Evolutionary conservation across 2,113 vertebrate species (phyloP), one percentile per base, ranked within the genome.

Genomic region (Dendrocopos noguchii): DNA sequence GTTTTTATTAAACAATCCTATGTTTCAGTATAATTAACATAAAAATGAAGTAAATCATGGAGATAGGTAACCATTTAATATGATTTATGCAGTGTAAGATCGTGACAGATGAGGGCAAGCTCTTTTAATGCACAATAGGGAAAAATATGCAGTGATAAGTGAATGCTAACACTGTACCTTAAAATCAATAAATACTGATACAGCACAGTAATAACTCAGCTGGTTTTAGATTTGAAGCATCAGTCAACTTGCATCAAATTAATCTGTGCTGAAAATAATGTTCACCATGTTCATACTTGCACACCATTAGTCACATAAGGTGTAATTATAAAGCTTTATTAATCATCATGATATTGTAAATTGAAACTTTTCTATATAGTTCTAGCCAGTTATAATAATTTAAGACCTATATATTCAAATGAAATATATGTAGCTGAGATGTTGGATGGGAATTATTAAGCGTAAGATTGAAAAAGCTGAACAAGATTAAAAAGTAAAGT

Each of bases 131-230:
- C 84, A 87, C 55, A 91, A 77, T 79, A 83, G 53, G 53, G 74
- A 94, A 95, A 96, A 97, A 96, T 66, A 95, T 61, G 28, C 85
- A 91, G 88, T 84, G 84, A 88, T 93, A 84, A 97, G 94, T 95
- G 78, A 95, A 84, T 91, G 50, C n/a, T 96, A 91, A 91, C 81
- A 83, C 77, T 87, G 52, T 84, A 74, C 92, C 77, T 92, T 90
- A 89, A 92, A 95, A 77, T 90, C 86, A 91, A 92, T 88, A 71
- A 91, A 83, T 95, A 80, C 66, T 92, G 73, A 75, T 93, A 70
- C 82, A 96, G 87, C n/a, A 46, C 72, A 60, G 80, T 71, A 95
- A 87, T 88, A 84, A 92, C 12, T 85, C 31, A 95, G 57, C 76
- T 87, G 21, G 53, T 44, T 95, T 92, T 90, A 87, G 80, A 89